Evolutionary conservation across 2,113 vertebrate genomes (phyloP), one percentile per base, ranked within the genome.

Genomic region (Grammomys dolichurus): DNA sequence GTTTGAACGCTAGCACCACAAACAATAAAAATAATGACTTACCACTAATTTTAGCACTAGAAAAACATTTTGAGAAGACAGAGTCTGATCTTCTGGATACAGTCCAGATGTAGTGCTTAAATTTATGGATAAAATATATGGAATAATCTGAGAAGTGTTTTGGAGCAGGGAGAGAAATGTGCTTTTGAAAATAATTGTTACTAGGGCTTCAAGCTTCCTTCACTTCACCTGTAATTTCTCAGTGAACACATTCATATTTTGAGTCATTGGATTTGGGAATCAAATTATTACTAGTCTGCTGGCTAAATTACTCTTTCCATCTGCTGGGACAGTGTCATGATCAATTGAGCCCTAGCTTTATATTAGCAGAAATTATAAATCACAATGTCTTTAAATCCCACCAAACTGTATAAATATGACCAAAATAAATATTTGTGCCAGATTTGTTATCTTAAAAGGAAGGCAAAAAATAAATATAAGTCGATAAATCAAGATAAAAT

Each of bases 261-360:
- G 78, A 96, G 63, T 93, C 36, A 46, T 1, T 95, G 91, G 96
- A 93, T 96, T 95, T 88, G 84, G 91, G 73, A 98, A 96, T 97
- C n/a, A 7, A 95, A 97, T 98, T 97, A 97, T 97, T 97, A 96
- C 96, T 97, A 97, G 96, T 97, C 95, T 97, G 87, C 81, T 97
- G 96, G 54, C 90, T 96, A 97, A 93, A 78, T 87, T 91, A 58
- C 89, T 91, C 31, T 94, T 75, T 46, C 95, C 96, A 97, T 97
- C 97, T 98, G 97, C 36, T 97, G 51, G 81, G 26, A 48, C 91
- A 84, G 51, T 95, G 40, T 92, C 54, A 92, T 63, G 63, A 84
- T 85, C 81, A 80, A 70, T 90, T 94, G 46, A 95, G 56, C 10
- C 87, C 63, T 85, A 72, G 48, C 51, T 87, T 48, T 73, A 75